Evolutionary conservation across 2,797 vertebrate genomes (phyloP).

Genomic region (Florisuga fusca): DNA sequence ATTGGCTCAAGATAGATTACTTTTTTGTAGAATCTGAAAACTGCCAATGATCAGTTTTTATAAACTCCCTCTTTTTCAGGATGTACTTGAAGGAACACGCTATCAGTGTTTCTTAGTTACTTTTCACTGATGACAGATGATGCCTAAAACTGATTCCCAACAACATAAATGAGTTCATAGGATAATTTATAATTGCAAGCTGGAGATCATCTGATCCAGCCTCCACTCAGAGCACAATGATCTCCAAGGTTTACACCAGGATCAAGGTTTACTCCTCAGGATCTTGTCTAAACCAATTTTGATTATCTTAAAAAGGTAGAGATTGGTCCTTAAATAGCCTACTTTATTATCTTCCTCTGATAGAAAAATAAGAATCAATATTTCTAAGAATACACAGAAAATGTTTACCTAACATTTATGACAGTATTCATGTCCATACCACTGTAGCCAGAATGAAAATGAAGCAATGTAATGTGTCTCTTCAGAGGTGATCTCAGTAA

Average conservation of each 20-base stretch:
- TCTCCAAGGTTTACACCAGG: background rate
- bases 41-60: background rate
- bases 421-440: background rate
- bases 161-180: background rate
- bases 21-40: background rate
- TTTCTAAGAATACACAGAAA: background rate
- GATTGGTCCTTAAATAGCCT: background rate
- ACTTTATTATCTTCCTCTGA: background rate
- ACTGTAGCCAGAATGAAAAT: background rate
- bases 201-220: background rate
- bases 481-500: background rate
- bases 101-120: background rate
- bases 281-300: background rate
- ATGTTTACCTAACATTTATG: background rate
- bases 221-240: background rate
- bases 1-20: background rate
- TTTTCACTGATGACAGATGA: background rate
- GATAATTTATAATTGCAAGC: background rate
- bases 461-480: background rate
- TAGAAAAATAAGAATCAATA: background rate
- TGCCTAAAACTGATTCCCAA: background rate
- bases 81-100: background rate
- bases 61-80: background rate
- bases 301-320: background rate
- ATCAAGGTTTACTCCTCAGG: background rate